These are phyloP conservation scores for Arothron firmamentum DNA, from an alignment of 2,113 vertebrate genomes.

Conservation along the genomic window DNA sequence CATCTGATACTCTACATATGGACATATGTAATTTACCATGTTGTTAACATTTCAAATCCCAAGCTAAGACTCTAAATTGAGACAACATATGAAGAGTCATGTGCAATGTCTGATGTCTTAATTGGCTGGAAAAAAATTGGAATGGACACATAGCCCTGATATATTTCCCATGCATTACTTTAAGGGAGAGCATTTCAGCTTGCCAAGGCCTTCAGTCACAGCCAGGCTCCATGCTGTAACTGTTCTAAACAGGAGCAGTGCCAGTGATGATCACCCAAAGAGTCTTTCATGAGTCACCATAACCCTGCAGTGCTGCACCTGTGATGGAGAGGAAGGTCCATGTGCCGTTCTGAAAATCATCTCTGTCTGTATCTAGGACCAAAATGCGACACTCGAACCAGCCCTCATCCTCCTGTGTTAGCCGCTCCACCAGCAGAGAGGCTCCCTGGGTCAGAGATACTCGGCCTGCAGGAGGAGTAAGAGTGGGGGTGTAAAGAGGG, in stretches of 20 bases:
- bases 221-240: conserved; percentile 43
- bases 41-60: conserved; percentile 15
- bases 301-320: conserved; percentile 72
- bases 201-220: conserved; percentile 17
- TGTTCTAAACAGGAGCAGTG: conserved; percentile 42
- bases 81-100: no score
- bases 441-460: conserved; percentile 83
- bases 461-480: conserved; percentile 74
- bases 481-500: conserved; percentile 2
- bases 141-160: conserved; percentile 3
- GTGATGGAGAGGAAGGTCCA: conserved; percentile 95
- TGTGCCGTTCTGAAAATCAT: conserved; percentile 90
- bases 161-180: background rate
- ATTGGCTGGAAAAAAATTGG: no score
- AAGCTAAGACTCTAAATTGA: conserved; percentile 6
- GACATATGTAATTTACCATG: conserved; percentile 3
- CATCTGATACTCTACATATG: conserved; percentile 9
- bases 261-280: conserved; percentile 23
- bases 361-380: conserved; percentile 84
- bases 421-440: conserved; percentile 82
- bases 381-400: conserved; percentile 97
- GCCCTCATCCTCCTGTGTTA: conserved; percentile 89
- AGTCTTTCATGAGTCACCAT: conserved; percentile 24
- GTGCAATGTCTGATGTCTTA: no score
- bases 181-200: conserved; percentile 3